A percentile compares a stretch with the other conserved stretches of the same genome.
Conservation (phyloP, 2,113 vertebrate genomes). For the Sapajus apella region DNA sequence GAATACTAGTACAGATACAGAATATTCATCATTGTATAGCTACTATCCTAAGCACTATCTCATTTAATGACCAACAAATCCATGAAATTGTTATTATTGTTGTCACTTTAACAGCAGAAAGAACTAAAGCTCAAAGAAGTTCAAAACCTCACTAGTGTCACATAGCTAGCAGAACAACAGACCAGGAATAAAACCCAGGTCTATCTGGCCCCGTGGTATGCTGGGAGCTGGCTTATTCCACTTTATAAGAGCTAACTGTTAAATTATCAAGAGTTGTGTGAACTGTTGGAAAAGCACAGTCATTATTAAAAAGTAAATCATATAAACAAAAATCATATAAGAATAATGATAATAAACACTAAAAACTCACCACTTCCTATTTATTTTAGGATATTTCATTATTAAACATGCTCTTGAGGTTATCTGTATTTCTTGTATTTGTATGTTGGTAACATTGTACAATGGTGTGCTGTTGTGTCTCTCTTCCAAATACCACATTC, state of each 20-base stretch:
- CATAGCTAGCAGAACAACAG: not conserved
- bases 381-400: not conserved
- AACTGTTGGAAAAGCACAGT: not conserved
- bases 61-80: not conserved
- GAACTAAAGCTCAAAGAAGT: not conserved
- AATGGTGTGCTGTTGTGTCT: not conserved
- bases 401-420: not conserved
- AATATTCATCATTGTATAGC: not conserved
- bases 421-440: not conserved
- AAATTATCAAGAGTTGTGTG: not conserved
- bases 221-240: not conserved
- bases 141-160: not conserved
- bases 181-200: not conserved
- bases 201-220: not conserved
- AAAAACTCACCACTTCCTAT: not conserved
- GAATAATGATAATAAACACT: not conserved
- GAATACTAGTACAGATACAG: not conserved
- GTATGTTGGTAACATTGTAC: not conserved
- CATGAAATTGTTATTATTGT: not conserved
- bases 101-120: not conserved
- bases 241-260: not conserved
- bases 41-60: not conserved
- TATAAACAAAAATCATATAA: not conserved
- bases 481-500: not conserved
- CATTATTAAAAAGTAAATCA: conserved; percentile 19